A percentile compares a stretch with the other conserved stretches of the same genome.
phyloP scores from a whole-genome alignment of 1,140 invertebrate species.

The Meteorus sp. region DNA sequence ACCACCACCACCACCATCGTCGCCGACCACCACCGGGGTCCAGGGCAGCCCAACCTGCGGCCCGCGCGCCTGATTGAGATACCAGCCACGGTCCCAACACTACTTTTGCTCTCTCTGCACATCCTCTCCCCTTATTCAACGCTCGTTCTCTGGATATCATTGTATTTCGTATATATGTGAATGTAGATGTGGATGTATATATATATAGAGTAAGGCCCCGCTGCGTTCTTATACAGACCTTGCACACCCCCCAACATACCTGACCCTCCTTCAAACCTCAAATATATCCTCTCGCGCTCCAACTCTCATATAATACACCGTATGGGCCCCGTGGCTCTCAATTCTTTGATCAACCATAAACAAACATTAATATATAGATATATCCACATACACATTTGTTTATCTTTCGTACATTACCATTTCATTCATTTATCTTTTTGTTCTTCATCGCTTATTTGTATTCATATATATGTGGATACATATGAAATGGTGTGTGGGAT shows the following conservation, averaged over 20 bases:
- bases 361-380: neutral
- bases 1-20: slow-evolving; percentile 36
- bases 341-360: neutral
- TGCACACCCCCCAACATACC: neutral
- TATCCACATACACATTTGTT: too few relatives aligned
- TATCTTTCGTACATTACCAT: neutral
- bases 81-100: slow-evolving; percentile 50
- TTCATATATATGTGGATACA: too few relatives aligned
- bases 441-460: too few relatives aligned
- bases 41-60: slow-evolving; percentile 45
- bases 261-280: neutral
- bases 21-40: slow-evolving; percentile 43
- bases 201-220: too few relatives aligned
- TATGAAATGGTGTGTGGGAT: too few relatives aligned
- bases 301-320: neutral
- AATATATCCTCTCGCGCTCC: neutral
- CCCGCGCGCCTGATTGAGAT: slow-evolving; percentile 51
- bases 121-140: slow-evolving; percentile 22
- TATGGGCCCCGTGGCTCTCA: slow-evolving; percentile 8
- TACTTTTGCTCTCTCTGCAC: neutral
- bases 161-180: too few relatives aligned
- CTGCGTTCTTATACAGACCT: neutral
- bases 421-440: too few relatives aligned
- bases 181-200: too few relatives aligned
- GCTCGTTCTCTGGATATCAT: too few relatives aligned